Conservation (phyloP, 2,888 invertebrate species). For the Loripinus fragilis region DNA sequence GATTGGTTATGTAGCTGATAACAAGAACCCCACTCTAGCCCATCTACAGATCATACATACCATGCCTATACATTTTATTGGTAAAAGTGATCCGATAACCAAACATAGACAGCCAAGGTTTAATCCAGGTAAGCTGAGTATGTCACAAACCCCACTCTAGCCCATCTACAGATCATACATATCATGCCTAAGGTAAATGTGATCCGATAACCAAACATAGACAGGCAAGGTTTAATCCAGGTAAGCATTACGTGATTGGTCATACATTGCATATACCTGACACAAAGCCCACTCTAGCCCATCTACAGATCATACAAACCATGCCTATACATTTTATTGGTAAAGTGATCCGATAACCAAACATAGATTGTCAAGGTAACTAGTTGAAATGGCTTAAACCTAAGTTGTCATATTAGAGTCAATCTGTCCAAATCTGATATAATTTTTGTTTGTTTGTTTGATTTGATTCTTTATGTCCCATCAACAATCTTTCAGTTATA, state of each 20-base stretch:
- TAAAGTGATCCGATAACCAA: conserved; percentile 76
- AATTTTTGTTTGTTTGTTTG: too few species aligned
- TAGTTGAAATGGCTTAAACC: too few species aligned
- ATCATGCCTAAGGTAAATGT: conserved; percentile 77
- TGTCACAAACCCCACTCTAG: conserved; percentile 76
- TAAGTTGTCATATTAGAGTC: too few species aligned
- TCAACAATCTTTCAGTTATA: too few species aligned
- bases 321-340: conserved; percentile 77
- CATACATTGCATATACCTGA: conserved; percentile 81
- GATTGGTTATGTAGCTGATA: conserved; percentile 81
- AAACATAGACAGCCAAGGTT: conserved; percentile 76
- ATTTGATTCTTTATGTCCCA: too few species aligned
- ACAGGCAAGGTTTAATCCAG: conserved; percentile 80
- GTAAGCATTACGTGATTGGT: conserved; percentile 80
- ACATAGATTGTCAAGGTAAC: conserved; percentile 76
- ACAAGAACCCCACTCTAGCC: conserved; percentile 76
- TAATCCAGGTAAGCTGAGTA: conserved; percentile 81
- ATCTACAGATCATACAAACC: conserved; percentile 79
- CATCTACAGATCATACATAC: conserved; percentile 80
- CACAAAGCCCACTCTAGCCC: conserved; percentile 76
- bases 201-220: conserved; percentile 76
- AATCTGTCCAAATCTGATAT: too few species aligned
- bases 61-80: conserved; percentile 75
- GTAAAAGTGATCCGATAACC: conserved; percentile 77
- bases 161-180: conserved; percentile 79